A percentile compares a stretch with the other conserved stretches of the same genome.
Evolutionary conservation across 2,797 vertebrate species (phyloP).

Genomic region (Carduelis carduelis): DNA sequence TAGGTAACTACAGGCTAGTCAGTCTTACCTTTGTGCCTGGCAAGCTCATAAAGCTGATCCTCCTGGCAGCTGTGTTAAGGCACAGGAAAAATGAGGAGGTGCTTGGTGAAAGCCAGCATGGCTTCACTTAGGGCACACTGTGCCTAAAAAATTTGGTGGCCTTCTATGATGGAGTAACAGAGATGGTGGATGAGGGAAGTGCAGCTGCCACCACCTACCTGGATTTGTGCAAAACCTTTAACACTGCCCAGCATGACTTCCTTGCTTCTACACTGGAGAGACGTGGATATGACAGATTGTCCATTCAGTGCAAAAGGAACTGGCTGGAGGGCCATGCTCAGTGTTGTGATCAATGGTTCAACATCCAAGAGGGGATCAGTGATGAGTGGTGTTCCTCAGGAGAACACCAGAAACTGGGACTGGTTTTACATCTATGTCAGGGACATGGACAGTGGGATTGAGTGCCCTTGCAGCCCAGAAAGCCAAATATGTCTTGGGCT

Average conservation of each 20-base stretch:
- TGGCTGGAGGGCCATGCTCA: neutral
- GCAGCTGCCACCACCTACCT: neutral
- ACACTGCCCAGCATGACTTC: accelerated
- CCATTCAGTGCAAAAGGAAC: neutral
- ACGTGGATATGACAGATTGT: neutral
- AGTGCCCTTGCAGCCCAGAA: neutral
- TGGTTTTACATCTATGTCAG: neutral
- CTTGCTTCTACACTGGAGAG: neutral
- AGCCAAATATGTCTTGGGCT: neutral
- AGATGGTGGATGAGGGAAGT: neutral
- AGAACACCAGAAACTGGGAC: neutral
- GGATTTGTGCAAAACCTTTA: neutral
- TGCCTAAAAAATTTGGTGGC: neutral
- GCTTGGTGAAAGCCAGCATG: neutral
- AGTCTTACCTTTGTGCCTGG: neutral
- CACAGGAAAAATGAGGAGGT: neutral
- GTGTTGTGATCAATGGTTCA: neutral
- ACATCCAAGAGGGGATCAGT: neutral
- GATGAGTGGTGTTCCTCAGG: neutral
- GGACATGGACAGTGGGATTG: neutral
- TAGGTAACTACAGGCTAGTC: neutral
- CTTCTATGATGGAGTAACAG: neutral
- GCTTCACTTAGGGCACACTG: neutral
- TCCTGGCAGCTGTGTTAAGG: neutral
- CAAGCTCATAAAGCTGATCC: neutral